Base-by-base conservation (phyloP, 2,888 invertebrate genomes). In the Standfussiana lucernea region DNA sequence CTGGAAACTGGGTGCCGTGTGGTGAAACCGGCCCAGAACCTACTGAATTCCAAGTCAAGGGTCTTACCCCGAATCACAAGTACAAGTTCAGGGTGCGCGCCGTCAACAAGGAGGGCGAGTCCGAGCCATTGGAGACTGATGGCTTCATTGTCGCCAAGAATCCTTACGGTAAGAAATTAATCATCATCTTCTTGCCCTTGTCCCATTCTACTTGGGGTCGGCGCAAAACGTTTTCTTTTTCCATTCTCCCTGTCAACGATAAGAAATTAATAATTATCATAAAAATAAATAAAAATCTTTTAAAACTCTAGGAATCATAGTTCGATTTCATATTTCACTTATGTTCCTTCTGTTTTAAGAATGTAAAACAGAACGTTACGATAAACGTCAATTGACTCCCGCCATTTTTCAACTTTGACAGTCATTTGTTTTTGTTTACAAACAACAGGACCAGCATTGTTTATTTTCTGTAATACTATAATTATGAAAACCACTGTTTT, bases 1-100 rank as follows among this genome's bases (percentile, higher is more conserved):
- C 99, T 56, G 99, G 99, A 59, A 97, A 99, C 92, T 99, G 99
- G 99, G 98, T 99, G 86, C 99, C 99, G 37, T 99, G 99, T 73
- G 99, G 99, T 70, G 99, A 99, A 96, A 98, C 98, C 72, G 98
- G 99, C 11, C 98, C 99, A 21, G 97, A 98, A 89, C 98, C 98
- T 85, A 98, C 97, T 77, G 97, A 97, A 87, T 98, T 99, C 95
- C 98, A 98, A 80, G 98, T 99, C 92, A 98, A 98, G 94, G 98
- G 99, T 73, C 97, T 99, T 84, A 99, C 99, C 21, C 98, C 99
- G 59, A 98, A 99, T 95, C 99, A 99, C 97, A 99, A 99, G 93
- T 99, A 99, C 97, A 99, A 99, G 96, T 99, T 99, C 97, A 98
- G 99, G 85, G 99, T 99, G 0, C 98, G 98, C 87, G 99, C 99